A percentile compares a stretch with the other conserved stretches of the same genome.
Conservation (phyloP, 2,888 invertebrate species). For the Cenopis cana region DNA sequence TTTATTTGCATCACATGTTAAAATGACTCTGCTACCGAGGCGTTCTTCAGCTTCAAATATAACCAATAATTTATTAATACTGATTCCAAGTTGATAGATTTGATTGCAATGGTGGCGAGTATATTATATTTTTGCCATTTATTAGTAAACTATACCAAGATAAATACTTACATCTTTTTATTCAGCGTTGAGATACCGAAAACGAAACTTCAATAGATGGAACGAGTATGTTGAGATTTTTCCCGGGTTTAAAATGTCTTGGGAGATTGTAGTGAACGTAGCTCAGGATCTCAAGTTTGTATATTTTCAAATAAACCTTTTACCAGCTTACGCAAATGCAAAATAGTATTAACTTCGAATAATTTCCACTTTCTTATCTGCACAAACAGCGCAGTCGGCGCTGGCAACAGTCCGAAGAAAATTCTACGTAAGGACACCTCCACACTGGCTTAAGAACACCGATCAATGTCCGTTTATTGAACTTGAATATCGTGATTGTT, state of each 20-base stretch:
- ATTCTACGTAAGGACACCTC: constrained; percentile 45
- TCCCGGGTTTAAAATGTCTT: constrained; percentile 1
- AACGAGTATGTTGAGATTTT: not conserved
- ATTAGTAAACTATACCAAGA: too few species aligned
- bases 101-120: too few species aligned
- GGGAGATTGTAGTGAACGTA: constrained; percentile 24
- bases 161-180: too few species aligned
- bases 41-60: too few species aligned
- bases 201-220: too few species aligned
- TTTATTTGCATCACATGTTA: too few species aligned
- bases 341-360: constrained; percentile 69
- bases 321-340: constrained; percentile 64
- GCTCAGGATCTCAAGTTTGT: constrained; percentile 21
- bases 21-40: too few species aligned
- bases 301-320: constrained; percentile 61
- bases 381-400: constrained; percentile 57
- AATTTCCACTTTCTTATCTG: constrained; percentile 69
- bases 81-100: too few species aligned
- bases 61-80: too few species aligned
- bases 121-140: too few species aligned
- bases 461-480: not conserved
- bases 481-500: too few species aligned
- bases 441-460: constrained; percentile 37
- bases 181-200: too few species aligned
- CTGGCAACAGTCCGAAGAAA: constrained; percentile 52